Conservation (phyloP, 2,113 vertebrate species). For the Grus americana region DNA sequence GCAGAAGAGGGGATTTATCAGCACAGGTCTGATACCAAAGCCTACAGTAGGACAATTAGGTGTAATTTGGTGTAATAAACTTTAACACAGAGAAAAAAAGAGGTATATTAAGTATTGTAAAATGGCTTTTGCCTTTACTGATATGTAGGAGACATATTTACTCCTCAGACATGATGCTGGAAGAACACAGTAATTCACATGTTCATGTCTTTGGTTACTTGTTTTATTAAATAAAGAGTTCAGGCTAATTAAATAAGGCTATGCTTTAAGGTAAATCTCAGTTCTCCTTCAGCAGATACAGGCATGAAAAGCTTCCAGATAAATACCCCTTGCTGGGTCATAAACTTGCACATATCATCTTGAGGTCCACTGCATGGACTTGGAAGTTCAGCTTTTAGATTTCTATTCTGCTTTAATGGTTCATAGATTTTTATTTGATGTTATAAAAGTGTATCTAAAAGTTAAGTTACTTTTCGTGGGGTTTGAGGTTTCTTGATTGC, state of each 20-base stretch:
- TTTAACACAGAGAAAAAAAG: neutral
- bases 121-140: neutral
- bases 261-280: neutral
- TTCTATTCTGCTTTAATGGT: neutral
- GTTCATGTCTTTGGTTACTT: neutral
- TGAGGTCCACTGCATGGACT: neutral
- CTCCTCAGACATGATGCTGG: neutral
- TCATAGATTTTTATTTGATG: conserved; percentile 29
- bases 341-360: neutral
- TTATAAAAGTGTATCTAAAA: neutral
- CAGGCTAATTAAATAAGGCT: neutral
- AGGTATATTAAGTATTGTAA: neutral
- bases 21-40: neutral
- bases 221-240: neutral
- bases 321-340: neutral
- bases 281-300: neutral
- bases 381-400: neutral
- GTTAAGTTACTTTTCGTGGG: neutral
- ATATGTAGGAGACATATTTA: neutral
- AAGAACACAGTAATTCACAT: neutral
- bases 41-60: neutral
- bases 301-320: neutral
- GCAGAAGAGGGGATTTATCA: neutral
- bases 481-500: neutral
- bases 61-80: neutral